A percentile compares a stretch with the other conserved stretches of the same genome.
These are phyloP conservation scores for Antheraea yamamai DNA, from an alignment of 2,888 invertebrate species.

Conservation along the genomic window DNA sequence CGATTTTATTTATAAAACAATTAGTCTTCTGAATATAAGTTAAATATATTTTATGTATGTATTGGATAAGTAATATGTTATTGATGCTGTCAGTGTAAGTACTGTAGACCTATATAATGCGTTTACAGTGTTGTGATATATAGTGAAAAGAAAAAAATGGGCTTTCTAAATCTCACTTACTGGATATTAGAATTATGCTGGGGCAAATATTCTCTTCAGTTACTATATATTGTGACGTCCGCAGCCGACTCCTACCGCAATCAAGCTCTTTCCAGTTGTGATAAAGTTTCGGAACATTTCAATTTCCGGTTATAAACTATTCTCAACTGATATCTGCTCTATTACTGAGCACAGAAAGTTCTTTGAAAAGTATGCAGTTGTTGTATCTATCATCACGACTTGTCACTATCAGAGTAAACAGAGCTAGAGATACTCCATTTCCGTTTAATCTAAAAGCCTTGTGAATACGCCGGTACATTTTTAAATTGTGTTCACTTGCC, in stretches of 20 bases:
- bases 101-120: background rate
- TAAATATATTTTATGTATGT: too few relatives aligned
- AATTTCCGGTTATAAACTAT: background rate
- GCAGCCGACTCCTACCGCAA: too few relatives aligned
- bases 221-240: too few relatives aligned
- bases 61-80: too few relatives aligned
- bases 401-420: background rate
- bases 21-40: background rate
- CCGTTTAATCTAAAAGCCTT: too few relatives aligned
- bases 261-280: background rate
- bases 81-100: too few relatives aligned
- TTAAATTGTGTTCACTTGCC: too few relatives aligned
- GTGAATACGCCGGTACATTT: too few relatives aligned
- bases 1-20: background rate
- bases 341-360: background rate
- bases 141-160: background rate
- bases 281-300: background rate
- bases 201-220: too few relatives aligned
- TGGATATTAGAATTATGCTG: too few relatives aligned
- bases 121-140: background rate
- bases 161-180: too few relatives aligned
- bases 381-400: background rate
- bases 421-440: too few relatives aligned
- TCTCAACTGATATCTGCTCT: background rate
- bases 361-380: background rate